Conservation (phyloP, 1,140 invertebrate genomes). For the Philotrypesis tridentata region DNA sequence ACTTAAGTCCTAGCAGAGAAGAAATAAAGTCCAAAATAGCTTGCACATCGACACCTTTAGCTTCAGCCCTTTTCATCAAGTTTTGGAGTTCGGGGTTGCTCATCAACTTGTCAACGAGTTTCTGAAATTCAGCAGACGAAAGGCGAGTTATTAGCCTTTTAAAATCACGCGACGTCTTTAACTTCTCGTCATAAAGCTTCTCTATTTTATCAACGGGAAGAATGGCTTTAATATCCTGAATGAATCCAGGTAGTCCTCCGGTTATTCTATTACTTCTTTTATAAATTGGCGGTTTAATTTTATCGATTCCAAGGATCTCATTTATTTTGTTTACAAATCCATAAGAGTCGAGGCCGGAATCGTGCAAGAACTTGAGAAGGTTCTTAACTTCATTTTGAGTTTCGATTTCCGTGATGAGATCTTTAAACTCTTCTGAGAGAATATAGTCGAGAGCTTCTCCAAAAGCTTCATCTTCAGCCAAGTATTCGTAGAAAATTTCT, state of each 20-base stretch:
- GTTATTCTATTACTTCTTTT: conserved; percentile 22
- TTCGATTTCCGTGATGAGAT: conserved; percentile 52
- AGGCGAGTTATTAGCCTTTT: conserved; percentile 48
- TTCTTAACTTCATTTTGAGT: conserved; percentile 51
- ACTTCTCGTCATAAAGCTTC: conserved; percentile 56
- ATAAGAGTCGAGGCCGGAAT: conserved; percentile 51
- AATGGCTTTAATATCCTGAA: conserved; percentile 54
- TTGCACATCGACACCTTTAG: conserved; percentile 45
- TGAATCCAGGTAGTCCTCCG: conserved; percentile 53
- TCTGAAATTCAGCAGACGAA: conserved; percentile 48
- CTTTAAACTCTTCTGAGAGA: conserved; percentile 53
- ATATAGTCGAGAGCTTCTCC: conserved; percentile 49
- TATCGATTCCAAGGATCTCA: conserved; percentile 52
- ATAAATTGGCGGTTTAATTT: background rate
- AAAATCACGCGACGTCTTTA: conserved; percentile 52
- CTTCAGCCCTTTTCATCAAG: conserved; percentile 34
- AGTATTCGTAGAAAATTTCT: conserved; percentile 53
- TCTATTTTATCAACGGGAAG: conserved; percentile 56
- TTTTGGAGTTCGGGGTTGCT: conserved; percentile 47
- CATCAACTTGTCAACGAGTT: conserved; percentile 44
- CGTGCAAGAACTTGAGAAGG: conserved; percentile 50
- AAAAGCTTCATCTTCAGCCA: conserved; percentile 52
- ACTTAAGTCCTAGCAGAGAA: conserved; percentile 51
- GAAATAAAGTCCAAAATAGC: conserved; percentile 22
- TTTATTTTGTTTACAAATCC: conserved; percentile 52